phyloP scores from a whole-genome alignment of 2,797 vertebrate genomes.

The Pteronotus mesoamericanus region DNA sequence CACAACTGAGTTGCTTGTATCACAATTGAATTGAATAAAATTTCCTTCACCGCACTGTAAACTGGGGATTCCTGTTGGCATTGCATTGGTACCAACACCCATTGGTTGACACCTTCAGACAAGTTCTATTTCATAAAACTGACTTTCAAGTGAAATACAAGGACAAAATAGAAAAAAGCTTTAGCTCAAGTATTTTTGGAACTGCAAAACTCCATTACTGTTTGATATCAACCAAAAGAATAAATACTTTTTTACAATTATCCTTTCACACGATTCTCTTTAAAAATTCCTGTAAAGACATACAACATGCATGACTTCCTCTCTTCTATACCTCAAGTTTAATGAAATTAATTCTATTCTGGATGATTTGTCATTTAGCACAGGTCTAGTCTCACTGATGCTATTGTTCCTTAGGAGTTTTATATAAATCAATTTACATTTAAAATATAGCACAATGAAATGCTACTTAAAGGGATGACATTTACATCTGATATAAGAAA shows the following conservation, averaged over 20 bases:
- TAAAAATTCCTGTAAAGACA: slow-evolving; percentile 2
- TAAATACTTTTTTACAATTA: neutral
- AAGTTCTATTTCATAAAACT: slow-evolving; percentile 33
- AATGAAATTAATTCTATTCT: slow-evolving; percentile 12
- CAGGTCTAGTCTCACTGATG: neutral
- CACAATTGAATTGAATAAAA: no score
- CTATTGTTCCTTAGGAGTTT: slow-evolving; percentile 14
- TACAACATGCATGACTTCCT: neutral
- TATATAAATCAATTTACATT: neutral
- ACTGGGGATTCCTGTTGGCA: neutral
- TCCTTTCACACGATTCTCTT: neutral
- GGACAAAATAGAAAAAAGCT: slow-evolving; percentile 50
- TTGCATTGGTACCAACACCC: neutral
- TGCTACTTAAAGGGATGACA: neutral
- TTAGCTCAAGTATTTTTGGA: neutral
- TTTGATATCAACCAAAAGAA: slow-evolving; percentile 13
- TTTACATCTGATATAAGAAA: slow-evolving; percentile 21
- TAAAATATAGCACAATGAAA: neutral
- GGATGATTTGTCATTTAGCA: neutral
- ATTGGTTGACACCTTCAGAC: neutral
- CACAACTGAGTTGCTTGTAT: neutral
- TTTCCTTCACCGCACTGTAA: neutral
- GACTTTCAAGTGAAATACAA: slow-evolving; percentile 48
- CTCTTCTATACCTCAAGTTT: neutral
- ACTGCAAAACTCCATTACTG: neutral